These are phyloP conservation scores for Pteronotus mesoamericanus DNA, from an alignment of 2,797 vertebrate genomes.

Conservation along the genomic window DNA sequence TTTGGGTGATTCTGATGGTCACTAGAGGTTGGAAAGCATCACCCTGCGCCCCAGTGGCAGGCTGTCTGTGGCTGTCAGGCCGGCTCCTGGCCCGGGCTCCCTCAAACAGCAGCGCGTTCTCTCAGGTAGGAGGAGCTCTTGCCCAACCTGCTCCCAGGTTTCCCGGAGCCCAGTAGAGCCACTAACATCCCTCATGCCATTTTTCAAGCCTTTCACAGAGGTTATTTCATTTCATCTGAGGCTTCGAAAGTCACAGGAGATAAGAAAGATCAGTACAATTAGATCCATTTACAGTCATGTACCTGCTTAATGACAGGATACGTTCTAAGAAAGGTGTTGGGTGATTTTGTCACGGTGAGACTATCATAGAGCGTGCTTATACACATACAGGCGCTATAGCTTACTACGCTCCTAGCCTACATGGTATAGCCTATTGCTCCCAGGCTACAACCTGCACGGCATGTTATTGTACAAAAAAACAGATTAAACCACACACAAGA, in stretches of 20 bases:
- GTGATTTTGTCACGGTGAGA: neutral
- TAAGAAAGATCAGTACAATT: neutral
- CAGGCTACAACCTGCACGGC: neutral
- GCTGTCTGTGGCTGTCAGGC: fast-evolving
- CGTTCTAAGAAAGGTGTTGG: neutral
- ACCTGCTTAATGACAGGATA: neutral
- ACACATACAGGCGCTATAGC: neutral
- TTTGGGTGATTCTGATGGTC: neutral
- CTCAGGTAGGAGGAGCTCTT: neutral
- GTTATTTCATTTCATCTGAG: neutral
- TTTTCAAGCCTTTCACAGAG: neutral
- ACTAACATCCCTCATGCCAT: too few relatives aligned
- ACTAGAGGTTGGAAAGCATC: neutral
- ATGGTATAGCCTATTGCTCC: neutral
- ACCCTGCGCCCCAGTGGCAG: too few relatives aligned
- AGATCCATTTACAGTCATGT: neutral
- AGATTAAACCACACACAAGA: neutral
- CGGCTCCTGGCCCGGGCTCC: neutral
- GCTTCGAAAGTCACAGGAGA: neutral
- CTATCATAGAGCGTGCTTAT: neutral
- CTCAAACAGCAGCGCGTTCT: neutral
- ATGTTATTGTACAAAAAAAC: neutral
- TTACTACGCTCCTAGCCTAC: neutral
- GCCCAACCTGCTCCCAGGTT: neutral
- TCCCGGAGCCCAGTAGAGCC: neutral